Evolutionary conservation across 2,888 invertebrate species (phyloP).

Genomic region (Chymomyza amoena): DNA sequence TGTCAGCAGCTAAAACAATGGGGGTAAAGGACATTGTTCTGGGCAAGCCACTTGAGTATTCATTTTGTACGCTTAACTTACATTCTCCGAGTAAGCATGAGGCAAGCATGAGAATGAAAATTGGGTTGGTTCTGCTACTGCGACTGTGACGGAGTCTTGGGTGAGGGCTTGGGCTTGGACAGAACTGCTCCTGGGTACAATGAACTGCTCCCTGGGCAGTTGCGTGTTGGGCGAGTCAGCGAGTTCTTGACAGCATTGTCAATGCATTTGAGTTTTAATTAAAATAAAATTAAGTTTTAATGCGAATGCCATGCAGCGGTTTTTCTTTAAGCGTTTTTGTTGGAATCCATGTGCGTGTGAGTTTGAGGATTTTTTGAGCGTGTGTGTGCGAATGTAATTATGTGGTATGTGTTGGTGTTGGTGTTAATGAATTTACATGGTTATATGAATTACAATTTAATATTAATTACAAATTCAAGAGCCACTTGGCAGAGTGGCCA

Average conservation of each 20-base stretch:
- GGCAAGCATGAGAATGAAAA: not conserved
- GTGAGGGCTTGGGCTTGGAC: not conserved
- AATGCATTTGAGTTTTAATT: slow-evolving; percentile 61
- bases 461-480: not conserved
- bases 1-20: not conserved
- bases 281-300: slow-evolving; percentile 64
- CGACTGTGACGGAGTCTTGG: too few relatives aligned
- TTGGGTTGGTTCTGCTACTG: not conserved
- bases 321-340: not conserved
- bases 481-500: not conserved
- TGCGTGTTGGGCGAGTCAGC: slow-evolving; percentile 46
- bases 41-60: slow-evolving; percentile 10
- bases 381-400: not conserved
- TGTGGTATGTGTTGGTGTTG: not conserved
- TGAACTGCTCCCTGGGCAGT: slow-evolving; percentile 6
- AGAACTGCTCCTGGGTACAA: slow-evolving; percentile 11
- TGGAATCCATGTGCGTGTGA: not conserved
- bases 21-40: slow-evolving; percentile 4
- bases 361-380: not conserved
- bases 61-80: slow-evolving; percentile 3
- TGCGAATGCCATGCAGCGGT: slow-evolving; percentile 14
- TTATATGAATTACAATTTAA: not conserved
- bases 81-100: not conserved
- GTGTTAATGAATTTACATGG: slow-evolving; percentile 1
- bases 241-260: slow-evolving; percentile 22